These are phyloP conservation scores for Nesoenas mayeri DNA, from an alignment of 2,113 vertebrate genomes.

Conservation along the genomic window DNA sequence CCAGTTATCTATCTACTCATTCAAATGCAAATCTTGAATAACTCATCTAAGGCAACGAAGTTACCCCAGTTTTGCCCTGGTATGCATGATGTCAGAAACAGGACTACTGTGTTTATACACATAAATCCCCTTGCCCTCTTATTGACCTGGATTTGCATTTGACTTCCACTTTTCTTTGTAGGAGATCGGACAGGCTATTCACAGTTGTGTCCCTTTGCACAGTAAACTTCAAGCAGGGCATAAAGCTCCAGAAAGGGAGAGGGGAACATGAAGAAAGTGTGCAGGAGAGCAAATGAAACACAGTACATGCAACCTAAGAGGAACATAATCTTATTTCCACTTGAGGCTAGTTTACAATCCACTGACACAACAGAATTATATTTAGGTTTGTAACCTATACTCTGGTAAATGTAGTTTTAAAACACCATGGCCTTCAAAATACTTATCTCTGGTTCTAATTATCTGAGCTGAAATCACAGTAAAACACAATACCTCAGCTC, in stretches of 20 bases:
- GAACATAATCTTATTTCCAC: background rate
- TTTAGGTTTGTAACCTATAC: background rate
- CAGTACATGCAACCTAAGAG: background rate
- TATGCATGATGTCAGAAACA: background rate
- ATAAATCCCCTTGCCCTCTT: background rate
- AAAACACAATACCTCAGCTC: background rate
- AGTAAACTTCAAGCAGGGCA: background rate
- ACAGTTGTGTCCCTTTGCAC: background rate
- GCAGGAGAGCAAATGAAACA: background rate
- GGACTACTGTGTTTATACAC: background rate
- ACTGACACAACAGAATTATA: background rate
- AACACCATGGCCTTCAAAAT: background rate
- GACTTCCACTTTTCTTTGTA: background rate
- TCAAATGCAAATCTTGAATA: background rate
- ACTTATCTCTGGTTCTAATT: background rate
- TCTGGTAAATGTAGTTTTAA: background rate
- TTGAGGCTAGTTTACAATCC: background rate
- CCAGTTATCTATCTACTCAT: background rate
- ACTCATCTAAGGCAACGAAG: background rate
- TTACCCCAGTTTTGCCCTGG: background rate
- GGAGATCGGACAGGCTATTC: background rate
- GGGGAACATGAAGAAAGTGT: background rate
- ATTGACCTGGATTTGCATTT: background rate
- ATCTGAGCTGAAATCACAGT: background rate
- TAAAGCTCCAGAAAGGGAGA: background rate